Evolutionary conservation across 1,140 invertebrate genomes (phyloP), one percentile per base, ranked within the genome.

Genomic region (Arctopsyche grandis): DNA sequence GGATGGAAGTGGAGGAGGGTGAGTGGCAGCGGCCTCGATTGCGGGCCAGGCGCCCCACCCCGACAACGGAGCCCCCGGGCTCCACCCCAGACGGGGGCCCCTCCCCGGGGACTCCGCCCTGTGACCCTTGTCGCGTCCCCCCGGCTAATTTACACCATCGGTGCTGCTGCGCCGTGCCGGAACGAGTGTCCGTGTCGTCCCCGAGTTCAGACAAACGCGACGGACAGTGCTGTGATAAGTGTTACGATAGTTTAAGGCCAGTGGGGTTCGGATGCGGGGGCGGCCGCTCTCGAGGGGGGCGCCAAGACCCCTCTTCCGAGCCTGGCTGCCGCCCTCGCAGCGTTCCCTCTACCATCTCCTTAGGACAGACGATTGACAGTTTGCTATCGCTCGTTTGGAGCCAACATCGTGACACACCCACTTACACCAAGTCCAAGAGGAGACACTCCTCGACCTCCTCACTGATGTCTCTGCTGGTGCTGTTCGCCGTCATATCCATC

Each of bases 171-270:
- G 48, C 48, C 16, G 48, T 10, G 48, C 3, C 48, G 29, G 29
- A 38, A 38, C 29, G 3, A 38, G 29, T 38, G 29, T 52, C 16
- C 48, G 48, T 16, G 12, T 52, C 48, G 12, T 52, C 48, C 48
- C 48, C 29, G 29, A 38, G 29, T 38, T 38, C 29, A 38, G 29
- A 7, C 29, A 38, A 38, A 38, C 29, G n/a, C n/a, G 56, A 26
- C 21, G 22, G 24, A 26, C 24, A 26, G 22, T 66, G 24, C 63
- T 66, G 63, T 66, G 63, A 71, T 46, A 71, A 71, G 69, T 71
- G 69, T 66, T 66, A 26, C 63, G 24, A 66, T 66, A 66, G 63
- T 66, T 66, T 66, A 26, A 66, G 63, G 21, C 22, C 63, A 16
- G 48, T 52, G 48, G 48, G 48, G 48, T 16, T 52, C 63, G 63